Conservation (phyloP, 2,888 invertebrate species). For the Drosophila quinaria region DNA sequence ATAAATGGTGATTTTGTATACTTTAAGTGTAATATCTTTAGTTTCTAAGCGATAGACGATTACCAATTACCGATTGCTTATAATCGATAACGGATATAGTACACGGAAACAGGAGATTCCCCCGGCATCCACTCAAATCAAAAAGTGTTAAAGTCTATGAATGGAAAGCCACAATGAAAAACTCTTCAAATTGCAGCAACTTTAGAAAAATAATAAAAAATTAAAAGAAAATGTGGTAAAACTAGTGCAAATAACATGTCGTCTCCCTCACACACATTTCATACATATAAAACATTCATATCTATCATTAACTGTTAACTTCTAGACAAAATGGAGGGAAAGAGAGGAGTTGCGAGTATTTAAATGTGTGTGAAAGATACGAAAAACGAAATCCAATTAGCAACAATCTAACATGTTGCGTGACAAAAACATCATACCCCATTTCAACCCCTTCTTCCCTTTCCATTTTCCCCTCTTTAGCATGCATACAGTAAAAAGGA, state of each 20-base stretch:
- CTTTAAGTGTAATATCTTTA: constrained; percentile 78
- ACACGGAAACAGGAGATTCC: constrained; percentile 14
- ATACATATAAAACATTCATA: constrained; percentile 29
- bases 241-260: constrained; percentile 55
- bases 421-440: constrained; percentile 39
- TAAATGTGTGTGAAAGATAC: constrained; percentile 26
- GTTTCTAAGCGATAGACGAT: constrained; percentile 61
- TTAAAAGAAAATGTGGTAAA: constrained; percentile 51
- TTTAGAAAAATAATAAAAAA: constrained; percentile 9
- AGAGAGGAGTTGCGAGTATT: constrained; percentile 5
- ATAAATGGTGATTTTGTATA: constrained; percentile 79
- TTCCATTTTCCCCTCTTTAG: neutral
- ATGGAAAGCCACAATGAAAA: constrained; percentile 34
- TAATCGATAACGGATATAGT: neutral
- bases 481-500: constrained; percentile 33
- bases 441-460: neutral
- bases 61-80: constrained; percentile 7
- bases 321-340: constrained; percentile 22
- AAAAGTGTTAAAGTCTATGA: constrained; percentile 31
- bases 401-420: constrained; percentile 44
- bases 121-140: constrained; percentile 34
- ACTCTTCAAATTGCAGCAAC: constrained; percentile 29
- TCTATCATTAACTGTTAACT: constrained; percentile 47
- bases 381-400: constrained; percentile 66
- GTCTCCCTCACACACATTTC: constrained; percentile 30